A percentile compares a stretch with the other conserved stretches of the same genome.
Evolutionary conservation across 2,888 invertebrate species (phyloP).

Genomic region (Chesias legatella): DNA sequence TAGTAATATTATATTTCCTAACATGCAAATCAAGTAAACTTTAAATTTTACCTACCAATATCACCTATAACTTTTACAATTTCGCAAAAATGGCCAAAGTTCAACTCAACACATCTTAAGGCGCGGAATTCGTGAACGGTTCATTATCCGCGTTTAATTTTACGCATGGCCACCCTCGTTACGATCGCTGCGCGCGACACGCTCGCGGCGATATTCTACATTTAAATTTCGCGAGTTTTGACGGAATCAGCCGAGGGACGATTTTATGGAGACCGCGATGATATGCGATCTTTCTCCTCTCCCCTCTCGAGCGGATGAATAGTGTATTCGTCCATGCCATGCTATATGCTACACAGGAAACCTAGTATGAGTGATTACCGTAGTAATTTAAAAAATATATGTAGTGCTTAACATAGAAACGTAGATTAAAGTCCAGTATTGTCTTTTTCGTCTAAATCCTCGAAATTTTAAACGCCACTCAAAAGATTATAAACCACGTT

Average conservation of each 20-base stretch:
- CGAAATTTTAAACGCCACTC: background rate
- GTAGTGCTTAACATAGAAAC: too few relatives aligned
- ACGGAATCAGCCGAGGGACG: constrained; percentile 38
- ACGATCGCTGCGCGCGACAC: constrained; percentile 44
- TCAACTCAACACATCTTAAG: constrained; percentile 49
- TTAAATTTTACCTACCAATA: constrained; percentile 9
- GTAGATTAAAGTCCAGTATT: too few relatives aligned
- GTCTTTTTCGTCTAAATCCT: too few relatives aligned
- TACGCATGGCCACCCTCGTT: constrained; percentile 71
- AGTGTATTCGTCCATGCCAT: too few relatives aligned
- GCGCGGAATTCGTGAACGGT: constrained; percentile 41
- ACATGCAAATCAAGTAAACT: constrained; percentile 3
- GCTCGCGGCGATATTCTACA: constrained; percentile 43
- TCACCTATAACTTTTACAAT: constrained; percentile 8
- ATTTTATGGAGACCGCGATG: constrained; percentile 23
- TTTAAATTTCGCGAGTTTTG: constrained; percentile 50
- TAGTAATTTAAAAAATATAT: too few relatives aligned
- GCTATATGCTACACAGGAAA: too few relatives aligned
- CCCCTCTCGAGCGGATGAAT: too few relatives aligned
- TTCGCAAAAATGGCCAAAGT: constrained; percentile 18
- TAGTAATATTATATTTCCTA: background rate
- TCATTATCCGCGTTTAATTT: constrained; percentile 78
- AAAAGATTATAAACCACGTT: constrained; percentile 2
- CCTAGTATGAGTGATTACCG: too few relatives aligned
- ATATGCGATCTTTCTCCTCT: constrained; percentile 19